Percentiles rank a stretch among this genome's conserved stretches.
Conservation (phyloP, 1,140 invertebrate species). For the Ganaspis sp. region DNA sequence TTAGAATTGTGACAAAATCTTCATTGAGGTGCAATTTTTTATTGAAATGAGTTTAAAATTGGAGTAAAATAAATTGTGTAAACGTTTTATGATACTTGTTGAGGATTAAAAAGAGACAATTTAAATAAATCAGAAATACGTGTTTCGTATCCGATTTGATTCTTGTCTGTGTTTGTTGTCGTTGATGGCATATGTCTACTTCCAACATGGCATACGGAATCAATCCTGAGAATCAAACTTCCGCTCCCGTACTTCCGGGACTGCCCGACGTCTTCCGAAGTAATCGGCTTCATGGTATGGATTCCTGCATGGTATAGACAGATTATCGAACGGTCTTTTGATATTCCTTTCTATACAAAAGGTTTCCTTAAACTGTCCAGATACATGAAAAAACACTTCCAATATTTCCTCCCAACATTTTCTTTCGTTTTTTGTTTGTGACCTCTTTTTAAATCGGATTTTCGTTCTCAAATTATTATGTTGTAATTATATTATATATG, state of each 20-base stretch:
- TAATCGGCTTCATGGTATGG: constrained; percentile 22
- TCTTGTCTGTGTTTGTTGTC: constrained; percentile 57
- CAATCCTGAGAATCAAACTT: constrained; percentile 71
- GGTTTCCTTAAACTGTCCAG: background rate
- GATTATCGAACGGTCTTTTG: constrained; percentile 26
- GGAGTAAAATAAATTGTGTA: background rate
- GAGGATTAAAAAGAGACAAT: background rate
- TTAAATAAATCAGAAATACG: constrained; percentile 46
- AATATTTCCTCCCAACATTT: background rate
- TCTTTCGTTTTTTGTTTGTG: background rate
- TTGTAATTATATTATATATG: no score
- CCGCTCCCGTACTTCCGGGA: constrained; percentile 64
- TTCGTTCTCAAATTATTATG: no score
- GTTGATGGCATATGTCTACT: constrained; percentile 62
- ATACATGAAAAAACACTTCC: background rate
- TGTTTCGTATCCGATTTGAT: constrained; percentile 57
- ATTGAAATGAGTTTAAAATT: background rate
- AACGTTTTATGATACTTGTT: background rate
- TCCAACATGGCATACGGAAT: constrained; percentile 66
- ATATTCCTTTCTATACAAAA: constrained; percentile 2
- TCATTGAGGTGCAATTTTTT: background rate
- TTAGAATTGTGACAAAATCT: no score
- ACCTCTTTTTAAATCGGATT: background rate
- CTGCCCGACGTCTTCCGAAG: constrained; percentile 30
- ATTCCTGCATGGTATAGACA: constrained; percentile 19